These are phyloP conservation scores for Adineta ricciae DNA, from an alignment of 2,888 invertebrate genomes.

Conservation along the genomic window DNA sequence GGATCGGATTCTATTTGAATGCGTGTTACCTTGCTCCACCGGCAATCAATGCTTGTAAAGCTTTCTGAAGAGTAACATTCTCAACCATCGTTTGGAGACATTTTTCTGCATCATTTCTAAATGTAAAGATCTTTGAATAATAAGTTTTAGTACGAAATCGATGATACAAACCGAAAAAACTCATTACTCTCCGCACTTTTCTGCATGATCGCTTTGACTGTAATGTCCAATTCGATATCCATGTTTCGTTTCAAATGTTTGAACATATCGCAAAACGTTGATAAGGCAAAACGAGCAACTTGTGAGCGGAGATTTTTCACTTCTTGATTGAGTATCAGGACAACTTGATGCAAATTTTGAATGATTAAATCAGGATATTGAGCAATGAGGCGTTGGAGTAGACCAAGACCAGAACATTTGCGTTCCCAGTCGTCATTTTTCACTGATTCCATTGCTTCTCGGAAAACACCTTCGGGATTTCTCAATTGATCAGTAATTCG, in stretches of 20 bases:
- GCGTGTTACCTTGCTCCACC: slow-evolving; percentile 49
- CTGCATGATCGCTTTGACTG: slow-evolving; percentile 68
- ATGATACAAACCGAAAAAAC: slow-evolving; percentile 45
- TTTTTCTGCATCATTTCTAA: slow-evolving; percentile 73
- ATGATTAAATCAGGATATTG: slow-evolving; percentile 45
- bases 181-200: slow-evolving; percentile 85
- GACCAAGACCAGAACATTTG: slow-evolving; percentile 48
- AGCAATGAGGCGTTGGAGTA: slow-evolving; percentile 44
- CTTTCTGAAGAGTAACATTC: slow-evolving; percentile 58
- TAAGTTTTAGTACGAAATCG: too few relatives aligned
- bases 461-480: slow-evolving; percentile 28
- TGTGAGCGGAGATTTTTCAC: slow-evolving; percentile 80
- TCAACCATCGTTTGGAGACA: slow-evolving; percentile 73
- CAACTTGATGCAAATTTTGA: slow-evolving; percentile 45
- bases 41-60: slow-evolving; percentile 46
- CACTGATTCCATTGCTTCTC: slow-evolving; percentile 30
- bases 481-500: slow-evolving; percentile 28
- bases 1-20: too few relatives aligned
- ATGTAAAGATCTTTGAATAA: not conserved
- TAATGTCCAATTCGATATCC: slow-evolving; percentile 72
- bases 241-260: slow-evolving; percentile 52
- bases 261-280: slow-evolving; percentile 70
- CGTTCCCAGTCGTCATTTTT: slow-evolving; percentile 38
- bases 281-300: slow-evolving; percentile 70
- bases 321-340: slow-evolving; percentile 55